Percentiles rank a stretch among this genome's conserved stretches.
Evolutionary conservation across 2,888 invertebrate genomes (phyloP).

Genomic region (Andrena chrysosceles): DNA sequence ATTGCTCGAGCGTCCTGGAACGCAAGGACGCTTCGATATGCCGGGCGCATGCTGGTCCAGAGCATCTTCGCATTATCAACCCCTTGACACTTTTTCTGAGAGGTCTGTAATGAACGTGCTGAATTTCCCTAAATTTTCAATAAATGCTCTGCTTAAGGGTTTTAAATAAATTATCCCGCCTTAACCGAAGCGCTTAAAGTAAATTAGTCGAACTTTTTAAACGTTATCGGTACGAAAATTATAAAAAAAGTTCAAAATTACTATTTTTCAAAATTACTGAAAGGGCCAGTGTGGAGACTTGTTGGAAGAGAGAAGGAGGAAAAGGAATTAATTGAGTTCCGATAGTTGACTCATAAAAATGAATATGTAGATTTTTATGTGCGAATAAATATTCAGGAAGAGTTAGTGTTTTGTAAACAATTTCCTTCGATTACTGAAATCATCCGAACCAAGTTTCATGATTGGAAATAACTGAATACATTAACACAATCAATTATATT

Average conservation of each 20-base stretch:
- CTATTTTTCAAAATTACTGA: no score
- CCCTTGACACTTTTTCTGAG: constrained; percentile 36
- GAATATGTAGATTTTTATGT: no score
- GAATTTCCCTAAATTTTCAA: constrained; percentile 2
- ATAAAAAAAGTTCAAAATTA: not conserved
- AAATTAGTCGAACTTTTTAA: not conserved
- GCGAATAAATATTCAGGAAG: not conserved
- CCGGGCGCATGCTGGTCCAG: constrained; percentile 53
- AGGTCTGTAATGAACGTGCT: constrained; percentile 1
- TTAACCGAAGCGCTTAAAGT: no score
- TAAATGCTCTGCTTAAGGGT: not conserved
- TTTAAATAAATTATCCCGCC: no score
- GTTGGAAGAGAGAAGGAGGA: no score
- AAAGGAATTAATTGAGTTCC: no score
- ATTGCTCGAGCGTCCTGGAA: constrained; percentile 43
- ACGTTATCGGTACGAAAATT: no score
- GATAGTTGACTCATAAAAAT: not conserved
- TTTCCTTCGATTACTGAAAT: not conserved
- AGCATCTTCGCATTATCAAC: constrained; percentile 55
- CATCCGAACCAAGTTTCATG: not conserved
- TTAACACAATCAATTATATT: not conserved
- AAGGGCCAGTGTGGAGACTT: no score
- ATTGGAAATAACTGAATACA: not conserved
- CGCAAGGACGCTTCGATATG: constrained; percentile 29
- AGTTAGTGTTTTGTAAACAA: not conserved